Evolutionary conservation across 1,140 invertebrate species (phyloP), one percentile per base, ranked within the genome.

Genomic region (Magallana angulata): DNA sequence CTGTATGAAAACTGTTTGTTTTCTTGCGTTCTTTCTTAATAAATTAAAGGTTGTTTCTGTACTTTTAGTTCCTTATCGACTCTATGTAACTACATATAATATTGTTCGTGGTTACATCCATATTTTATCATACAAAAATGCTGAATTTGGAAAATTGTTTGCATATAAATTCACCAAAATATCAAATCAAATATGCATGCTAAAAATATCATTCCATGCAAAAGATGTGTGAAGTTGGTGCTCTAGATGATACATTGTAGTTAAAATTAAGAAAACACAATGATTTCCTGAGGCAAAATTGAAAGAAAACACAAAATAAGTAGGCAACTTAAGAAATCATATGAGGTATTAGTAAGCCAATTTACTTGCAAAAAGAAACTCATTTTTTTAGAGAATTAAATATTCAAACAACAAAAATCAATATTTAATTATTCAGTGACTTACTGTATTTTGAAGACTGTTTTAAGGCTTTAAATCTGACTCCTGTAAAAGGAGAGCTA

Each of bases 391-490:
- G 36, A 48, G 36, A 48, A 48, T 48, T 48, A 48, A 48, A 48
- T 4, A 48, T 48, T 48, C 36, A 48, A 48, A 48, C 36, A 48
- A 48, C 36, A 48, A 48, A 48, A 48, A 48, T 48, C 36, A 48
- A 48, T 48, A 48, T 48, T 4, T 48, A 48, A 48, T 48, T 5
- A 1, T 76, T 14, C 14, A 16, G 14, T 12, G 60, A 62, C 68
- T 76, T 76, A 76, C 68, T 76, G 24, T 30, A 76, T 24, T 30
- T 76, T 30, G 68, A 36, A 30, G 68, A 76, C 36, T 76, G 24
- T 76, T 76, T 76, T 76, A 76, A 12, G 24, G 24, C 68, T 76
- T 36, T 76, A 30, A 36, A 76, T 76, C 36, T 76, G 68, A 76
- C 24, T 30, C 18, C 68, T 76, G 68, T 76, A 76, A 76, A 64